Percentiles rank a stretch among this genome's conserved stretches.
phyloP scores from a whole-genome alignment of 2,888 invertebrate species.

The Meiosimyza decipiens region DNA sequence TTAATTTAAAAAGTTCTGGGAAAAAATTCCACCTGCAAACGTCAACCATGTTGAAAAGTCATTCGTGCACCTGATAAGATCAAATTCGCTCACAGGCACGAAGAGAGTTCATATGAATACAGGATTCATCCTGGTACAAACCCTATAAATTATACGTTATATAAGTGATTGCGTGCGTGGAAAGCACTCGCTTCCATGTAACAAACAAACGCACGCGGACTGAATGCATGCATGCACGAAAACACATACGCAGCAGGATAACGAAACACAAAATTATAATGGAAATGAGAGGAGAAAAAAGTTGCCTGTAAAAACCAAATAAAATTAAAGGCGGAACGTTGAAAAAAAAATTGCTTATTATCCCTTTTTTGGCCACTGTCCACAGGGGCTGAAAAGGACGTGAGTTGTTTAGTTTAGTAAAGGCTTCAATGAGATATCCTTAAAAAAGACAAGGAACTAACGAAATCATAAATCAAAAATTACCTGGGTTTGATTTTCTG shows the following conservation, averaged over 20 bases:
- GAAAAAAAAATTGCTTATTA: conserved; percentile 27
- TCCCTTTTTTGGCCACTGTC: conserved; percentile 19
- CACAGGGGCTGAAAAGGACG: background rate
- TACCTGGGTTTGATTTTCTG: too few species aligned
- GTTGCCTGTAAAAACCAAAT: conserved; percentile 22
- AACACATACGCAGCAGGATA: conserved; percentile 19
- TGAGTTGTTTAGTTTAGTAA: too few species aligned
- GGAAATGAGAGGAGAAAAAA: conserved; percentile 8
- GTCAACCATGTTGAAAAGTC: conserved; percentile 37
- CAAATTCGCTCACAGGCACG: conserved; percentile 25
- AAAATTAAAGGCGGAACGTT: conserved; percentile 33
- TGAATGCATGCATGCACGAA: conserved; percentile 41
- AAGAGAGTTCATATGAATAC: background rate
- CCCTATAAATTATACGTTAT: conserved; percentile 30
- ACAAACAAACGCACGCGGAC: background rate
- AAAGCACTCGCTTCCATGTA: conserved; percentile 40
- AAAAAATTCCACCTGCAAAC: conserved; percentile 41
- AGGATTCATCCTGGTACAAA: conserved; percentile 13
- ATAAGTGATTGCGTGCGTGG: conserved; percentile 39
- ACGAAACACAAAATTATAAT: conserved; percentile 1
- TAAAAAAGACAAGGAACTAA: too few species aligned
- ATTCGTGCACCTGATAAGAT: conserved; percentile 45
- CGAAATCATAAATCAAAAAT: too few species aligned
- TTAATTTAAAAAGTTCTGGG: conserved; percentile 2
- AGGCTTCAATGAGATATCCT: too few species aligned